A percentile compares a stretch with the other conserved stretches of the same genome.
phyloP scores from a whole-genome alignment of 2,797 vertebrate genomes.

The Sebastes trivittatus region DNA sequence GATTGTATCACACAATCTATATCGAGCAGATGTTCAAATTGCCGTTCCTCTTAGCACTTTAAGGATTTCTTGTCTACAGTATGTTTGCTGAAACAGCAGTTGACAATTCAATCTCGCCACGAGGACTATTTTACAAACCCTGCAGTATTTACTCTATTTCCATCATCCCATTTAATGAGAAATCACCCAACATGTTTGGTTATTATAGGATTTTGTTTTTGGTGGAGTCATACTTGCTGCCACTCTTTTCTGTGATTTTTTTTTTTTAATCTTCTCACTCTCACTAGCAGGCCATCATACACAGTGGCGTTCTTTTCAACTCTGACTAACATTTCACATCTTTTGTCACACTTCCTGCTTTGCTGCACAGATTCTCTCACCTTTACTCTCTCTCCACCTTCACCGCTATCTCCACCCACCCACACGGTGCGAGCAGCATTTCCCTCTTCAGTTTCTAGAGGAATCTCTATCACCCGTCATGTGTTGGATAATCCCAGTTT shows the following conservation, averaged over 20 bases:
- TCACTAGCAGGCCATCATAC: constrained; percentile 1
- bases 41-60: background rate
- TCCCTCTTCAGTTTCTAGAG: constrained; percentile 41
- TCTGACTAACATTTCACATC: constrained; percentile 56
- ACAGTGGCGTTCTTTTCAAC: constrained; percentile 36
- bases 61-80: background rate
- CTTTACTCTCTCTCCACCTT: constrained; percentile 46
- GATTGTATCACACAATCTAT: background rate
- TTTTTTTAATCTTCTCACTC: constrained; percentile 2
- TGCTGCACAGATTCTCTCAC: constrained; percentile 56
- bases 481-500: constrained; percentile 77
- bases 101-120: background rate
- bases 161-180: background rate
- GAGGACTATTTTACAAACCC: background rate
- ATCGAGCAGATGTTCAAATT: background rate
- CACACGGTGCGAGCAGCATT: constrained; percentile 35
- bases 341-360: constrained; percentile 56
- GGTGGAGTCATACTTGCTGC: background rate
- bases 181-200: background rate
- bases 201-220: background rate
- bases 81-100: background rate
- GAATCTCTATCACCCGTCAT: constrained; percentile 63
- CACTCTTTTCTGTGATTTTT: background rate
- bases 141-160: background rate
- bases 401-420: constrained; percentile 25